Evolutionary conservation across 2,888 invertebrate genomes (phyloP).

Genomic region (Sisyra terminalis): DNA sequence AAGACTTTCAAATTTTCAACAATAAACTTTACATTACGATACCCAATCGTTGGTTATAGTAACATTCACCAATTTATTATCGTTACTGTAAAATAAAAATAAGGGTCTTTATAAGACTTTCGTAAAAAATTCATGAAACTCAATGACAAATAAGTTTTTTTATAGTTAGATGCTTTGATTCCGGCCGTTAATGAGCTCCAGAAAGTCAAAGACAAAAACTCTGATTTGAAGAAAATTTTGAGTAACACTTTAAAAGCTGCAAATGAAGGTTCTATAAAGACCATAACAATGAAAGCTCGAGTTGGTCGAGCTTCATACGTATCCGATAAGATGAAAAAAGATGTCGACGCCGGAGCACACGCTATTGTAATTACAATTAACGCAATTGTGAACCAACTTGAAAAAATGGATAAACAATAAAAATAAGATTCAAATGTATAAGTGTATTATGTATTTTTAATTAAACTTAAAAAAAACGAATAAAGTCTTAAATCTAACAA

Average conservation of each 20-base stretch:
- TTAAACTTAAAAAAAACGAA: too few species aligned
- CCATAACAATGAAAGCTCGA: slow-evolving; percentile 37
- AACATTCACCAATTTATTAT: too few species aligned
- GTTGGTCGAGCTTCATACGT: slow-evolving; percentile 64
- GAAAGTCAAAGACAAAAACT: slow-evolving; percentile 17
- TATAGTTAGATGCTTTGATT: slow-evolving; percentile 38
- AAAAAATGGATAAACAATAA: too few species aligned
- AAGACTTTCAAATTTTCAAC: too few species aligned
- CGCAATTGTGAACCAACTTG: slow-evolving; percentile 26
- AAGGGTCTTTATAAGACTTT: too few species aligned
- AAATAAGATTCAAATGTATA: too few species aligned
- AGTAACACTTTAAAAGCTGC: slow-evolving; percentile 26
- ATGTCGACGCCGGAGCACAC: slow-evolving; percentile 55
- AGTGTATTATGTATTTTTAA: too few species aligned
- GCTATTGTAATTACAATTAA: slow-evolving; percentile 44
- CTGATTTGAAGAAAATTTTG: slow-evolving; percentile 16
- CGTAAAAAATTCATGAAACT: too few species aligned
- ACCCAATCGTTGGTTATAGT: too few species aligned
- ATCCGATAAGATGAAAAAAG: slow-evolving; percentile 27
- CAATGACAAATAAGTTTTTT: slow-evolving; percentile 12
- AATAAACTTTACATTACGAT: too few species aligned
- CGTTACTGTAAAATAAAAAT: too few species aligned
- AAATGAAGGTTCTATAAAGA: slow-evolving; percentile 29
- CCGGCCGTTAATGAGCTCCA: slow-evolving; percentile 28
- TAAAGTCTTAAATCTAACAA: too few species aligned